Evolutionary conservation across 2,888 invertebrate genomes (phyloP), one percentile per base, ranked within the genome.

Genomic region (Euphydryas editha): DNA sequence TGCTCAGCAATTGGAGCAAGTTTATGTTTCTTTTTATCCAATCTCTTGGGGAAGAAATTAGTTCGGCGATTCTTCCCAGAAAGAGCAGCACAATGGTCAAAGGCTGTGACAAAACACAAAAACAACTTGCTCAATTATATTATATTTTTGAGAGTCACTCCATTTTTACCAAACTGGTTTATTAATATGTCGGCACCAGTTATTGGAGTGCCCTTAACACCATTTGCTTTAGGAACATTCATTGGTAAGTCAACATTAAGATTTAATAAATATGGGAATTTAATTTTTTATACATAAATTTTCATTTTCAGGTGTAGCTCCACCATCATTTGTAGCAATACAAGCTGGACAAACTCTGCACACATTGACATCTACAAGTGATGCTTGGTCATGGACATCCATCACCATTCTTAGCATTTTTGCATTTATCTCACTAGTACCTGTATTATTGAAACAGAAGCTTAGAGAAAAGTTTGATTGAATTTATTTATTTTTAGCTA

Each of bases 131-230:
- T 99, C 68, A 98, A 98, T 92, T 99, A 99, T 84, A 98, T 99
- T 77, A 94, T 99, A 81, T 99, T 99, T 87, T 93, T 99, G 75
- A 95, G 99, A 75, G 97, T 99, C 81, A 99, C 99, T 30, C 99
- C 99, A 62, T 96, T 99, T 82, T 93, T 99, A 78, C 99, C 99
- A 8, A 99, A 99, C 88, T 99, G 99, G 99, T 99, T 99, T 86
- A 99, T 99, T 74, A 99, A 99, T 90, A 94, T 99, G 82, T 96
- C 98, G 0, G 97, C 99, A 71, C 99, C 99, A 47, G 97, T 99
- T 44, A 97, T 99, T 78, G 98, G 98, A 76, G 99, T 99, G 44
- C 99, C 99, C 0, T 87, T 99, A 69, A 81, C 95, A 72, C 98
- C 98, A 68, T 99, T 99, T 91, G 98, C 97, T 72, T 83, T 98